Evolutionary conservation across 2,888 invertebrate genomes (phyloP).

Genomic region (Leptopterna dolabrata): DNA sequence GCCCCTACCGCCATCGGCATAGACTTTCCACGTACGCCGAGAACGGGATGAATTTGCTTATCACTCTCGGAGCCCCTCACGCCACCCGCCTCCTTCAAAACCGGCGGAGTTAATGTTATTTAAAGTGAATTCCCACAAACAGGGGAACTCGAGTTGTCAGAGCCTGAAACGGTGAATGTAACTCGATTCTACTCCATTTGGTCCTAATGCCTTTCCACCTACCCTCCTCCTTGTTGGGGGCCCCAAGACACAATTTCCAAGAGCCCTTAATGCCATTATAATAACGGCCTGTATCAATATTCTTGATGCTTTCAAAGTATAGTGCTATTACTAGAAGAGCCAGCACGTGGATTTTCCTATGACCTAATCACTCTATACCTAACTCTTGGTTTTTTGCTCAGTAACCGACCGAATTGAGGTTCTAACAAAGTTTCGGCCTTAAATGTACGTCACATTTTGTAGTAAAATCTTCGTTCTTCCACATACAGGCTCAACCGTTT

Average conservation of each 20-base stretch:
- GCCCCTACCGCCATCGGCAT: not conserved
- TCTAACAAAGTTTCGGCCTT: too few relatives aligned
- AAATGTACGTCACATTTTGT: too few relatives aligned
- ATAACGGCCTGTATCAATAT: slow-evolving; percentile 51
- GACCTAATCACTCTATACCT: not conserved
- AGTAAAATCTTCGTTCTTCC: too few relatives aligned
- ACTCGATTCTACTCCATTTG: slow-evolving; percentile 52
- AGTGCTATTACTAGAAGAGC: slow-evolving; percentile 9
- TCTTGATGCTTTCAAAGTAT: slow-evolving; percentile 39
- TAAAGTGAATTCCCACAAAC: slow-evolving; percentile 51
- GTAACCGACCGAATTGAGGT: too few relatives aligned
- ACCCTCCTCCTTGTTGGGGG: slow-evolving; percentile 22
- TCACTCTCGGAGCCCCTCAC: not conserved
- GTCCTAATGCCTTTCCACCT: slow-evolving; percentile 47
- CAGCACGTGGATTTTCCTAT: slow-evolving; percentile 25
- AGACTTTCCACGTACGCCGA: slow-evolving; percentile 3
- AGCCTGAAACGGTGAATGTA: slow-evolving; percentile 40
- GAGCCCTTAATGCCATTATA: slow-evolving; percentile 49
- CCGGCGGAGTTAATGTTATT: slow-evolving; percentile 45
- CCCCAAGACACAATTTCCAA: slow-evolving; percentile 34
- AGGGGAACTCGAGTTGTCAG: slow-evolving; percentile 51
- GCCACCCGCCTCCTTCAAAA: slow-evolving; percentile 21
- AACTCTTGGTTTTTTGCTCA: too few relatives aligned
- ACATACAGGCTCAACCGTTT: too few relatives aligned
- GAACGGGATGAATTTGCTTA: slow-evolving; percentile 40